phyloP scores from a whole-genome alignment of 2,888 invertebrate species.

The Athrips mouffetella region DNA sequence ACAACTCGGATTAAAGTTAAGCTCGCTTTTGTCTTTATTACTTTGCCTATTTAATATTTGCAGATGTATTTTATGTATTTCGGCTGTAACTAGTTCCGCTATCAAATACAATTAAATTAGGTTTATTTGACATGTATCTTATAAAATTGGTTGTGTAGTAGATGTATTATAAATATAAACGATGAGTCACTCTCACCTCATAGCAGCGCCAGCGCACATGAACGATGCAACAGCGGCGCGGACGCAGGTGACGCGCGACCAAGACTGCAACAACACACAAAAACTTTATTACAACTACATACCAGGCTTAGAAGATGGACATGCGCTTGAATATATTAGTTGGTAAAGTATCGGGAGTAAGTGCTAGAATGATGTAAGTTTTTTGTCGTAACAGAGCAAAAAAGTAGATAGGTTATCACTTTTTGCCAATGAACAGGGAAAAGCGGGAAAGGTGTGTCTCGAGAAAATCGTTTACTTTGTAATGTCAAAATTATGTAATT shows the following conservation, averaged over 20 bases:
- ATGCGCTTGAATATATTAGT: neutral
- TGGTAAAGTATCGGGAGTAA: neutral
- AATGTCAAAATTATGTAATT: no score
- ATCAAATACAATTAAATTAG: neutral
- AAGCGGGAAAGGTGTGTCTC: no score
- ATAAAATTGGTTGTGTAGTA: conserved; percentile 13
- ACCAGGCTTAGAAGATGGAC: conserved; percentile 3
- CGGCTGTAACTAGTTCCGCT: neutral
- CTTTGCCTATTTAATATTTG: no score
- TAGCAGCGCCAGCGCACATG: conserved; percentile 70
- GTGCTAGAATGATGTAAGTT: no score
- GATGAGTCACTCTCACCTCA: conserved; percentile 65
- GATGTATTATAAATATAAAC: conserved; percentile 35
- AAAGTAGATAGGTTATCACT: no score
- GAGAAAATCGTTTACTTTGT: no score
- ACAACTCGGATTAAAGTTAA: no score
- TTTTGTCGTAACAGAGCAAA: no score
- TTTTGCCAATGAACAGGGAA: no score
- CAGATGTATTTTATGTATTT: no score
- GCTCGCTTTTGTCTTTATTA: no score
- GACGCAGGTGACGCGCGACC: conserved; percentile 54
- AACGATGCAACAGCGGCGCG: conserved; percentile 45
- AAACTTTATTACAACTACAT: conserved; percentile 19
- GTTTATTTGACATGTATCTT: conserved; percentile 15
- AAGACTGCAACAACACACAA: conserved; percentile 53